Evolutionary conservation across 2,113 vertebrate species (phyloP), one percentile per base, ranked within the genome.

Genomic region (Tinamus guttatus): DNA sequence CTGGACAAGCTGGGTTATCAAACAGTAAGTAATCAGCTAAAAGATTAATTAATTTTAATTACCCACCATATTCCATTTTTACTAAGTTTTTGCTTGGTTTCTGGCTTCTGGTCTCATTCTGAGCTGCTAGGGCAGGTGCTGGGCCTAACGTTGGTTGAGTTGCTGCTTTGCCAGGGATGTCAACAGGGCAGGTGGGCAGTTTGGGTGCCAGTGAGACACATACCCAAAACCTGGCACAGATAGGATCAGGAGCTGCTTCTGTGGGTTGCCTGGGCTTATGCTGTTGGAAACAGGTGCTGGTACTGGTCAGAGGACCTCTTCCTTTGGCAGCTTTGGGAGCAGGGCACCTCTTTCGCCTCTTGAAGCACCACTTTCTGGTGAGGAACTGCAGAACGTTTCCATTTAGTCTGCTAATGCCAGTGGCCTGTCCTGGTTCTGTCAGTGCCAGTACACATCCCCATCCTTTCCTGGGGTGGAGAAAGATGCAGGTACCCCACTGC

Each of bases 21-120:
- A 93, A 43, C 38, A 45, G 65, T 81, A 79, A 92, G 47, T 30
- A 22, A 58, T 32, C 54, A 58, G 28, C 54, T 58, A 58, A 32
- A 32, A 58, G 32, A 64, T 87, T 96, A 93, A 93, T 93, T 89
- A 92, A n/a, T n/a, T n/a, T n/a, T n/a, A n/a, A n/a, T 83, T 92
- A 62, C 49, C 43, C 89, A 64, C 91, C 58, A 43, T 0, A 1
- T 60, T 93, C 34, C 9, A 9, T 71, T 93, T 84, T 84, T 74
- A 45, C 64, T 32, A 54, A 84, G 77, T n/a, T 10, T 65, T 77
- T 74, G 20, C 80, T 59, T 13, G 7, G 34, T 64, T 36, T 81
- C 56, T 86, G 59, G 25, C n/a, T 96, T 67, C 41, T 85, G 74
- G 11, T 59, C 82, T 60, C 85, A 51, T 83, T 60, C 49, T 86